Percentiles rank a stretch among this genome's conserved stretches.
phyloP scores from a whole-genome alignment of 2,888 invertebrate species.

The Petrolisthes manimaculis region DNA sequence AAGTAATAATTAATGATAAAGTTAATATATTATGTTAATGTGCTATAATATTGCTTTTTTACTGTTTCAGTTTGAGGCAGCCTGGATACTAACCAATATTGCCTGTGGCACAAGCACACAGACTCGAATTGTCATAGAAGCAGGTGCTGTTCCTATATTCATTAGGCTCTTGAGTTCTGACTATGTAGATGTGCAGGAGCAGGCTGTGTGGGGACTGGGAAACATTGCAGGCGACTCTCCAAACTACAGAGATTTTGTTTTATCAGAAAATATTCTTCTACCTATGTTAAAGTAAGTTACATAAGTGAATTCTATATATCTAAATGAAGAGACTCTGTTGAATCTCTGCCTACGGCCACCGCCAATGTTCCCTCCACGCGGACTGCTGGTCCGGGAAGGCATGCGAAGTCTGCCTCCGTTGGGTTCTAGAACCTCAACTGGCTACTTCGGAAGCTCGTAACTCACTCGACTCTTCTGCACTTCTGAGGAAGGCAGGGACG shows the following conservation, averaged over 20 bases:
- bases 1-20: no score
- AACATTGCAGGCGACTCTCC: conserved; percentile 82
- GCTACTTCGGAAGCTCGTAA: no score
- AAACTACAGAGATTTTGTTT: conserved; percentile 88
- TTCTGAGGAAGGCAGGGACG: no score
- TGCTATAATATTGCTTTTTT: no score
- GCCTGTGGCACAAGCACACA: conserved; percentile 94
- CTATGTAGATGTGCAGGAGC: conserved; percentile 83
- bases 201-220: conserved; percentile 97
- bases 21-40: no score
- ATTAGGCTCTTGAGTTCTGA: conserved; percentile 80
- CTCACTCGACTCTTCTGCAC: no score
- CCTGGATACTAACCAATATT: conserved; percentile 98
- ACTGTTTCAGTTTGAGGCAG: conserved; percentile 89
- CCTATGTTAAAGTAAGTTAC: conserved; percentile 86
- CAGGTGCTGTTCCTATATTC: conserved; percentile 88
- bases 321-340: no score
- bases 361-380: no score
- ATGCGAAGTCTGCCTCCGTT: no score
- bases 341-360: no score
- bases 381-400: no score
- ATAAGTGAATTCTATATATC: background rate
- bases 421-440: no score
- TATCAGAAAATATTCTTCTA: conserved; percentile 80
- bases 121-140: conserved; percentile 86